Conservation (phyloP, 1,140 invertebrate species). For the Globodera rostochiensis region DNA sequence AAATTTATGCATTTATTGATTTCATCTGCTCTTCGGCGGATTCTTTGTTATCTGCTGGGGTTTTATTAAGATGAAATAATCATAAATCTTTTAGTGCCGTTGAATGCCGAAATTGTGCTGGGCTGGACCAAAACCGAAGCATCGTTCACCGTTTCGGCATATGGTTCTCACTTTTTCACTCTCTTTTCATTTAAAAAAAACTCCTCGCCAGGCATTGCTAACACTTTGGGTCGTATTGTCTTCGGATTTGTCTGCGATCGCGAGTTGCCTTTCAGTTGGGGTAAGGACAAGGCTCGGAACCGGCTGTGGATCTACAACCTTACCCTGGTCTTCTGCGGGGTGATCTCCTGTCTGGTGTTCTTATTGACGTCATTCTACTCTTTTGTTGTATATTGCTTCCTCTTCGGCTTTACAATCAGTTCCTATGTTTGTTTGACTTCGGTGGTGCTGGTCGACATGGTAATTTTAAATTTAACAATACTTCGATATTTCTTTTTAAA, state of each 20-base stretch:
- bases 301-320: conserved; percentile 79
- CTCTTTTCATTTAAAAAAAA: conserved; percentile 68
- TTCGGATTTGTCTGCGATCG: conserved; percentile 71
- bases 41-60: background rate
- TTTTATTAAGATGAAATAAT: background rate
- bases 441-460: conserved; percentile 84
- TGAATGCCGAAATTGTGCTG: conserved; percentile 65
- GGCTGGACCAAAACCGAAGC: conserved; percentile 75
- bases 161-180: conserved; percentile 73
- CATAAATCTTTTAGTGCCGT: conserved; percentile 63
- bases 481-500: background rate
- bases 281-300: conserved; percentile 77
- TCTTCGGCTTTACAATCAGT: conserved; percentile 80
- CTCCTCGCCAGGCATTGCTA: conserved; percentile 74
- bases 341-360: conserved; percentile 78
- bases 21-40: background rate
- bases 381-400: conserved; percentile 77
- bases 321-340: conserved; percentile 82
- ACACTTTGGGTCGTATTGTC: conserved; percentile 77
- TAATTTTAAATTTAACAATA: background rate
- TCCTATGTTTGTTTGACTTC: conserved; percentile 93
- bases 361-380: conserved; percentile 81
- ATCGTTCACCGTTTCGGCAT: conserved; percentile 86
- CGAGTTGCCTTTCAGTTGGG: conserved; percentile 82
- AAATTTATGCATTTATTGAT: background rate